Conservation (phyloP, 2,113 vertebrate genomes). For the Vulpes vulpes region DNA sequence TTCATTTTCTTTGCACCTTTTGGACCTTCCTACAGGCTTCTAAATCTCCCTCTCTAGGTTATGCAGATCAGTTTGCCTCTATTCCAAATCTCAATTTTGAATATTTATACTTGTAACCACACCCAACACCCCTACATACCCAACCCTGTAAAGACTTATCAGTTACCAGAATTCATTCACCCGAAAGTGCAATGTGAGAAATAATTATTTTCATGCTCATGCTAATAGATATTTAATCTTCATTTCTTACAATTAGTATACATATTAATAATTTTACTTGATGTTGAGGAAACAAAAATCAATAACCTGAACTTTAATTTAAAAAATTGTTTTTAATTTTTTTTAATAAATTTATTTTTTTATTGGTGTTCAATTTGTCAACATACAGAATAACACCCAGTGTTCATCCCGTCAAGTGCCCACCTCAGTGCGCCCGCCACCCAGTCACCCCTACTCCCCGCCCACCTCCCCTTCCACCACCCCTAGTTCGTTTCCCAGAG, state of each 20-base stretch:
- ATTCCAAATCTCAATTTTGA: neutral
- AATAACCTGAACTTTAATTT: conserved; percentile 48
- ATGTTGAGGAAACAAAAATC: conserved; percentile 47
- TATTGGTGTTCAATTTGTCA: no score
- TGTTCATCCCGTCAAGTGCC: no score
- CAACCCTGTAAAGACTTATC: neutral
- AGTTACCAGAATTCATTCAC: neutral
- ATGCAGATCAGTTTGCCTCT: neutral
- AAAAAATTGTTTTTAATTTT: conserved; percentile 8
- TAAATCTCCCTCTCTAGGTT: neutral
- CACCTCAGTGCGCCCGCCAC: no score
- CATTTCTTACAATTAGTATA: conserved; percentile 27
- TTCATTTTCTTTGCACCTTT: neutral
- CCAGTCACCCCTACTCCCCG: no score
- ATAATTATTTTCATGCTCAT: conserved; percentile 37
- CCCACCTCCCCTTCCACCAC: no score
- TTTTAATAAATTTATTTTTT: no score
- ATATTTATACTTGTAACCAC: neutral
- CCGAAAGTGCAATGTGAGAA: neutral
- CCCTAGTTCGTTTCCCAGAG: no score
- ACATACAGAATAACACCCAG: no score
- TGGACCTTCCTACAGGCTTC: neutral
- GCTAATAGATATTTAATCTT: conserved; percentile 9
- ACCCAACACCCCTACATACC: neutral
- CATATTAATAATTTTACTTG: conserved; percentile 50